phyloP scores from a whole-genome alignment of 2,888 invertebrate species.

The Leucoma salicis region DNA sequence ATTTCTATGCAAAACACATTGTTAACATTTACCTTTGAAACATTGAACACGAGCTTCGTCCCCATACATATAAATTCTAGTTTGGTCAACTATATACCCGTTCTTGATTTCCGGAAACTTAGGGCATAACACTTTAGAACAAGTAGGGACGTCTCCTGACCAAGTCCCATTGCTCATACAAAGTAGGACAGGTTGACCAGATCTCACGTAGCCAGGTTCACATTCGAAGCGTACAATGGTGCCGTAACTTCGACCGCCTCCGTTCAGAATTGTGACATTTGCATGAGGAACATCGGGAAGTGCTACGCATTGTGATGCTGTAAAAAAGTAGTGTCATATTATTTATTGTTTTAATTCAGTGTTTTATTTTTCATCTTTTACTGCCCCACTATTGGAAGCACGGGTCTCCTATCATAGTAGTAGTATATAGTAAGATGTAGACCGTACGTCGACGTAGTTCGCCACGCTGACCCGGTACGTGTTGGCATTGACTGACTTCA shows the following conservation, averaged over 20 bases:
- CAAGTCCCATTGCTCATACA: slow-evolving; percentile 98
- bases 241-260: slow-evolving; percentile 95
- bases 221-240: slow-evolving; percentile 96
- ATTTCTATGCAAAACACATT: no score
- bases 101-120: slow-evolving; percentile 91
- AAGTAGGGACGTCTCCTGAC: slow-evolving; percentile 95
- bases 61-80: slow-evolving; percentile 89
- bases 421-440: no score
- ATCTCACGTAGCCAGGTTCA: slow-evolving; percentile 93
- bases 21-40: slow-evolving; percentile 85
- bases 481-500: no score
- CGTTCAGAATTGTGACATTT: slow-evolving; percentile 92
- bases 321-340: slow-evolving; percentile 19
- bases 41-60: slow-evolving; percentile 96
- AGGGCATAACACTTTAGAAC: slow-evolving; percentile 89
- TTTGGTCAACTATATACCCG: slow-evolving; percentile 91
- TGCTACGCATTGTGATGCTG: slow-evolving; percentile 95
- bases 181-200: slow-evolving; percentile 93
- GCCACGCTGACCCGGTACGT: no score
- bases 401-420: no score
- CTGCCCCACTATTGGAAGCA: no score
- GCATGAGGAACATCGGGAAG: slow-evolving; percentile 93
- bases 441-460: no score
- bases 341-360: neutral
- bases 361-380: neutral